Evolutionary conservation across 2,113 vertebrate species (phyloP), one percentile per base, ranked within the genome.

Genomic region (Lophochroa leadbeateri): DNA sequence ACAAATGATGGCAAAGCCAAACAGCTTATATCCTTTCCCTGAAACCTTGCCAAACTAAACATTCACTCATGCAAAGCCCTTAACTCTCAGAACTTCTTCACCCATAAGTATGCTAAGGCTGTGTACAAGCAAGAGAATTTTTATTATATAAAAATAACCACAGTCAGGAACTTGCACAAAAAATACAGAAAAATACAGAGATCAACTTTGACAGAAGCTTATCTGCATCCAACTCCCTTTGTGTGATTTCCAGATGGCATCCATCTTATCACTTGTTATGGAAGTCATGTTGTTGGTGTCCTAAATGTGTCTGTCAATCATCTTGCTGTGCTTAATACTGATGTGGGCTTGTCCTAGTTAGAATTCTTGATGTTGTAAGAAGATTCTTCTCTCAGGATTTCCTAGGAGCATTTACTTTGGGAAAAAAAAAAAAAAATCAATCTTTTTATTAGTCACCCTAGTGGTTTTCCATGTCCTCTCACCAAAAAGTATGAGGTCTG

Each of bases 241-340:
- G 90, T 94, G 84, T 67, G 63, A 70, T 96, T 96, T 96, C 95
- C 94, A 96, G 93, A 93, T 96, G 96, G 95, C 71, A 93, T 53
- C 82, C 78, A 77, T 90, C 82, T 91, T 79, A 87, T 76, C 79
- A 88, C 91, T 91, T 96, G 63, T 82, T 96, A 82, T 70, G 78
- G 93, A 91, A 97, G 87, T 94, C 71, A 90, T 87, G 82, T 47
- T 92, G 92, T 57, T 91, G 74, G 82, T 87, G 93, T 87, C 96
- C 96, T 95, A 87, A 95, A 94, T 96, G 58, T 88, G 91, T 88
- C 94, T 80, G 86, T 93, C 93, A 93, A 35, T 94, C 24, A 27
- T 90, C 84, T 92, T 75, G 20, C 69, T 80, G 33, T 24, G 31
- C 78, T 92, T 91, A 82, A 92, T 92, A 67, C 70, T 90, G 90